Evolutionary conservation across 2,888 invertebrate genomes (phyloP), one percentile per base, ranked within the genome.

Genomic region (Latrodectus hesperus): DNA sequence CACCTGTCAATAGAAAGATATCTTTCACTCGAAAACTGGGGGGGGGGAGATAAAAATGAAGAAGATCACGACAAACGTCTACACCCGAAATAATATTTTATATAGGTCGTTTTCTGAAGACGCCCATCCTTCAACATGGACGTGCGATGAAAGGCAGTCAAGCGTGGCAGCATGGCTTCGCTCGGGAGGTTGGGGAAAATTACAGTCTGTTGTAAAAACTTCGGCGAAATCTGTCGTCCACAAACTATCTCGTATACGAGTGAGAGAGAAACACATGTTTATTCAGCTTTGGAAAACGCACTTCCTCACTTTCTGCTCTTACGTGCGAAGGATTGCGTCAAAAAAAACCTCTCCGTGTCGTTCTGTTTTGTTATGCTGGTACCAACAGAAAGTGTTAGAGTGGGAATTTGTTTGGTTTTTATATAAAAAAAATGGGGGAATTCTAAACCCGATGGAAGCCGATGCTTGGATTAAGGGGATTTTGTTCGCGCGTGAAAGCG

Each of bases 201-300:
- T 16, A 64, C 16, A 16, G 76, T 14, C 9, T 22, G 68, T 26
- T 11, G 65, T 75, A 71, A 72, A 72, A 80, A 64, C 71, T 55
- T 6, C 38, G 38, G 38, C 6, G 53, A 51, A 73, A 53, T 72
- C 73, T 49, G 51, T 49, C 52, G 53, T 64, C 26, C 14, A 26
- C 55, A 51, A 26, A 12, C 74, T 60, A 14, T 76, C 67, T 53
- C 12, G 51, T 65, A 73, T 14, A 16, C n/a, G 12, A 60, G 60
- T 16, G n/a, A 60, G 60, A 60, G 60, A 60, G n/a, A 68, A 79
- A 26, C 60, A 55, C 70, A 60, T 82, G 75, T 82, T 82, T 82
- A 75, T 60, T 70, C 82, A 82, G 82, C 82, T 82, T 75, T 22
- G 22, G 68, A 38, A 38, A 70, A 82, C 82, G 82, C 75, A 82